Conservation (phyloP, 2,797 vertebrate species). For the Protonibea diacanthus region DNA sequence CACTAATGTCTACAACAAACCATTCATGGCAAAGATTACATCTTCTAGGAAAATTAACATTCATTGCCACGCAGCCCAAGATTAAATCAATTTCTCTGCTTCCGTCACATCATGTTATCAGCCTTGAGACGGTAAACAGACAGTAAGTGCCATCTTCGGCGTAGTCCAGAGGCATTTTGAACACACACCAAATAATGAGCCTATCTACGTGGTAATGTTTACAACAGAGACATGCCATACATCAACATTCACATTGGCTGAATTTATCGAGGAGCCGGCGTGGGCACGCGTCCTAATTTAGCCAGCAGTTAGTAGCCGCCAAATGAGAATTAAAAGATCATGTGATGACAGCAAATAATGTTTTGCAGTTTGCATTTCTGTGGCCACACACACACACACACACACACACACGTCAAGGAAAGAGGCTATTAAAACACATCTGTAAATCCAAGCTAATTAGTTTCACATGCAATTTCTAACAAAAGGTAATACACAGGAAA, state of each 20-base stretch:
- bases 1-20: constrained; percentile 75
- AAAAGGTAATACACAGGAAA: background rate
- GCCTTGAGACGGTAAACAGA: constrained; percentile 79
- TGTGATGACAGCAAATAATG: constrained; percentile 39
- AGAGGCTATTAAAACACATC: background rate
- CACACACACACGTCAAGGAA: background rate
- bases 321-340: constrained; percentile 54
- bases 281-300: constrained; percentile 53
- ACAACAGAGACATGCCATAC: constrained; percentile 54
- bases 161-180: constrained; percentile 66
- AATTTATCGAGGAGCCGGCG: constrained; percentile 58
- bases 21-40: constrained; percentile 77
- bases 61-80: constrained; percentile 72
- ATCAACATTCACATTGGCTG: constrained; percentile 65
- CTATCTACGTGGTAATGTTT: constrained; percentile 65
- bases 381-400: background rate
- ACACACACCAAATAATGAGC: constrained; percentile 66
- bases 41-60: constrained; percentile 83
- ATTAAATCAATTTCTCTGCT: constrained; percentile 83
- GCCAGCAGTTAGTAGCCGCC: constrained; percentile 48
- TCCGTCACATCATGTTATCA: constrained; percentile 80
- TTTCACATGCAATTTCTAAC: background rate
- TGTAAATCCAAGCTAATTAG: constrained; percentile 9
- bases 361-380: constrained; percentile 34
- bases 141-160: constrained; percentile 77